Evolutionary conservation across 2,113 vertebrate genomes (phyloP).

Genomic region (Chauna torquata): DNA sequence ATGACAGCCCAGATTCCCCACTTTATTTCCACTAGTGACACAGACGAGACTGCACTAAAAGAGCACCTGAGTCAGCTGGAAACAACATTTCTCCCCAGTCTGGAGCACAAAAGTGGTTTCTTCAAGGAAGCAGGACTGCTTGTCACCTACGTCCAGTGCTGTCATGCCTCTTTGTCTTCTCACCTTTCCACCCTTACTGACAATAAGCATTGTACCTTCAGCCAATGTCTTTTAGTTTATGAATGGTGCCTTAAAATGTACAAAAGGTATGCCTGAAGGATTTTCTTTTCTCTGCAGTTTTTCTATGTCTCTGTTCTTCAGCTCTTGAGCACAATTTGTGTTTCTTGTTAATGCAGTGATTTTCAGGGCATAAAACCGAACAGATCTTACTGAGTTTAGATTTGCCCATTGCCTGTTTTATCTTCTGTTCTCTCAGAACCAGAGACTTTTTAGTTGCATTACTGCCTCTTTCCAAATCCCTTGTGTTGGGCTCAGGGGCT

Average conservation of each 20-base stretch:
- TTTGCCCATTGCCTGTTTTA: not conserved
- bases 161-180: not conserved
- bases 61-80: conserved; percentile 50
- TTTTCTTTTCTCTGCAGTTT: not conserved
- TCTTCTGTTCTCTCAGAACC: not conserved
- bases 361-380: not conserved
- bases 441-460: not conserved
- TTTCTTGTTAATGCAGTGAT: not conserved
- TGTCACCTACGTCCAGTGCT: not conserved
- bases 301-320: not conserved
- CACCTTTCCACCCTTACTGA: conserved; percentile 3
- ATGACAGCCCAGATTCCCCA: not conserved
- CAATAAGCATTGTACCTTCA: conserved; percentile 1
- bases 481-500: not conserved
- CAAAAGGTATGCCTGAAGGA: conserved; percentile 34
- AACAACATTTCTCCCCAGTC: not conserved
- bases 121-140: conserved; percentile 44
- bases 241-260: conserved; percentile 49
- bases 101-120: not conserved
- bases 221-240: conserved; percentile 46
- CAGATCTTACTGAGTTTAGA: not conserved
- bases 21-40: not conserved
- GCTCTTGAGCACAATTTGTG: not conserved
- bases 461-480: not conserved
- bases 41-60: conserved; percentile 14